phyloP scores from a whole-genome alignment of 2,113 vertebrate species.

The Bubo scandiacus region DNA sequence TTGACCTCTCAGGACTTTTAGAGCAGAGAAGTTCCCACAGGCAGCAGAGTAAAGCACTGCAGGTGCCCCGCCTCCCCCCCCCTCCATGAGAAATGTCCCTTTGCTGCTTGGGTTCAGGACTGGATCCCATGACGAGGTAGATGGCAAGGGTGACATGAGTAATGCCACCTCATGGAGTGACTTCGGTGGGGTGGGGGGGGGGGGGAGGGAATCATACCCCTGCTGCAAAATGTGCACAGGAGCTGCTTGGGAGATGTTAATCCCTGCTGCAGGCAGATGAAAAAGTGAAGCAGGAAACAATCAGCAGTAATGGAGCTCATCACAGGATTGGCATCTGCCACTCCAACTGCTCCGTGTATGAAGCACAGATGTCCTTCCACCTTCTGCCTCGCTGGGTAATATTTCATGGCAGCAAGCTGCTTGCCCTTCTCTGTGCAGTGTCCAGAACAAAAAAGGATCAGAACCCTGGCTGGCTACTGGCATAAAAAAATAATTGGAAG shows the following conservation, averaged over 20 bases:
- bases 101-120: not conserved
- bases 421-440: not conserved
- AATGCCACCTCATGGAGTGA: not conserved
- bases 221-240: fast-evolving
- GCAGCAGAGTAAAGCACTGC: not conserved
- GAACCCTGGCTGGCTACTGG: too few relatives aligned
- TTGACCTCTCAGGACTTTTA: not conserved
- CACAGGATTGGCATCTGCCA: not conserved
- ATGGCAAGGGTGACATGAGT: too few relatives aligned
- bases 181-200: not conserved
- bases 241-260: too few relatives aligned
- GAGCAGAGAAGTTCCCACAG: not conserved
- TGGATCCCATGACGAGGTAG: too few relatives aligned
- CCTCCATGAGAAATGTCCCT: not conserved
- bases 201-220: not conserved
- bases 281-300: not conserved
- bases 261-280: not conserved
- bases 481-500: not conserved
- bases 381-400: not conserved
- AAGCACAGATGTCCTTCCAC: not conserved
- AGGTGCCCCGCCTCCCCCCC: too few relatives aligned
- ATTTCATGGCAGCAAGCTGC: not conserved
- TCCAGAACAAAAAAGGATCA: not conserved
- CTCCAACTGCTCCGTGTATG: not conserved
- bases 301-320: not conserved